Evolutionary conservation across 1,140 invertebrate genomes (phyloP).

Genomic region (Zaprionus ghesquierei): DNA sequence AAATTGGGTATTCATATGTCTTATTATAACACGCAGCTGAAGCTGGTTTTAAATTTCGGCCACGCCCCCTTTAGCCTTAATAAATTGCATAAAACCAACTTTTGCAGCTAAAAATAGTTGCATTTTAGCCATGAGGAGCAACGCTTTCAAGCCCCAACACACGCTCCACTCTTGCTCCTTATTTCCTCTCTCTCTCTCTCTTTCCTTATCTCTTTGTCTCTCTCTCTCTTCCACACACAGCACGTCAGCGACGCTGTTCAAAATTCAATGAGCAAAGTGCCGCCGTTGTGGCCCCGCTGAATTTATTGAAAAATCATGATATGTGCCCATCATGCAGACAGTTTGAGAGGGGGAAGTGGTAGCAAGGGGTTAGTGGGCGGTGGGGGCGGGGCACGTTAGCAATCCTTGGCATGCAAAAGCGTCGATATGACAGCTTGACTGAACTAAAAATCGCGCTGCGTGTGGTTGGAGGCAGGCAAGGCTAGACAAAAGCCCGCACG

Average conservation of each 20-base stretch:
- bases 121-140: neutral
- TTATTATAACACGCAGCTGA: too few relatives aligned
- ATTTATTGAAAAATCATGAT: slow-evolving; percentile 82
- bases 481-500: slow-evolving; percentile 51
- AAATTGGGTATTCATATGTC: too few relatives aligned
- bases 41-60: too few relatives aligned
- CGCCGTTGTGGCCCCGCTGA: slow-evolving; percentile 54
- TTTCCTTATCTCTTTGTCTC: neutral
- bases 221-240: neutral
- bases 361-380: neutral
- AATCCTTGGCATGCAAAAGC: slow-evolving; percentile 67
- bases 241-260: slow-evolving; percentile 50
- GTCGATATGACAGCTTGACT: slow-evolving; percentile 80
- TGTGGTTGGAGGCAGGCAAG: neutral
- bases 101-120: too few relatives aligned
- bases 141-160: neutral
- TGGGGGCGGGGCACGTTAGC: neutral
- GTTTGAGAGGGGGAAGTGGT: neutral
- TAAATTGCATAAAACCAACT: too few relatives aligned
- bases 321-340: slow-evolving; percentile 62
- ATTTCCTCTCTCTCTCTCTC: neutral
- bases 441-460: slow-evolving; percentile 70
- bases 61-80: too few relatives aligned
- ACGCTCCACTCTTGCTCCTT: neutral
- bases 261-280: slow-evolving; percentile 79